These are phyloP conservation scores for Agrilus planipennis DNA, from an alignment of 1,140 invertebrate genomes.

Conservation along the genomic window DNA sequence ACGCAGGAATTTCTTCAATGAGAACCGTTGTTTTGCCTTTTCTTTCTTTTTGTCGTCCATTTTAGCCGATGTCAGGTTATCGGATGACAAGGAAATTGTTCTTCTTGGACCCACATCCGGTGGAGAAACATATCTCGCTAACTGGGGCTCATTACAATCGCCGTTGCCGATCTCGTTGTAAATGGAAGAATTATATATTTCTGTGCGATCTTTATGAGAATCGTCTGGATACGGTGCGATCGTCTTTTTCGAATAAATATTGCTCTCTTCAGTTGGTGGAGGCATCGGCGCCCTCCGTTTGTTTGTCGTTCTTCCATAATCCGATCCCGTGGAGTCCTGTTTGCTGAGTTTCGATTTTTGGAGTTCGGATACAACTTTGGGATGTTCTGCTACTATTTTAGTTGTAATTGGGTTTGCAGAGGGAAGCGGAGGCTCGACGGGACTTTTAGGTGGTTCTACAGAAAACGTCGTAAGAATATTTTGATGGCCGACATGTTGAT, in stretches of 20 bases:
- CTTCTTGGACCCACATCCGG: conserved; percentile 52
- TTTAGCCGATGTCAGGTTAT: conserved; percentile 41
- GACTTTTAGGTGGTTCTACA: conserved; percentile 11
- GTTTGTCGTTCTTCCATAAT: conserved; percentile 27
- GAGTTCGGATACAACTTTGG: conserved; percentile 11
- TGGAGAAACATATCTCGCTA: too few relatives aligned
- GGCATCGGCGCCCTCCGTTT: conserved; percentile 52
- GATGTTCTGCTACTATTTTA: too few relatives aligned
- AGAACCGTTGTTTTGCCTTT: conserved; percentile 52
- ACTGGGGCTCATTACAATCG: too few relatives aligned
- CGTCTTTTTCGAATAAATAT: too few relatives aligned
- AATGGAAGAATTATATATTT: too few relatives aligned
- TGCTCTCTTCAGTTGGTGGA: conserved; percentile 44
- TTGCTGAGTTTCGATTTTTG: conserved; percentile 37
- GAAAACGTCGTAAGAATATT: conserved; percentile 21
- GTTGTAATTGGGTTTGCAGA: too few relatives aligned
- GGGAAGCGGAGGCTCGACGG: too few relatives aligned
- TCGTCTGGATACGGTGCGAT: too few relatives aligned
- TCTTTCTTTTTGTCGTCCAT: conserved; percentile 55
- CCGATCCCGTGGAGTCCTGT: conserved; percentile 40
- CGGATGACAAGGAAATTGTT: conserved; percentile 57
- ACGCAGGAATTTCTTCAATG: conserved; percentile 69
- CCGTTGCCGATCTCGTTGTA: too few relatives aligned
- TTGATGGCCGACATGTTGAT: conserved; percentile 22
- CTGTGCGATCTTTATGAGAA: too few relatives aligned